Conservation (phyloP, 2,113 vertebrate species). For the Dasyornis broadbenti region DNA sequence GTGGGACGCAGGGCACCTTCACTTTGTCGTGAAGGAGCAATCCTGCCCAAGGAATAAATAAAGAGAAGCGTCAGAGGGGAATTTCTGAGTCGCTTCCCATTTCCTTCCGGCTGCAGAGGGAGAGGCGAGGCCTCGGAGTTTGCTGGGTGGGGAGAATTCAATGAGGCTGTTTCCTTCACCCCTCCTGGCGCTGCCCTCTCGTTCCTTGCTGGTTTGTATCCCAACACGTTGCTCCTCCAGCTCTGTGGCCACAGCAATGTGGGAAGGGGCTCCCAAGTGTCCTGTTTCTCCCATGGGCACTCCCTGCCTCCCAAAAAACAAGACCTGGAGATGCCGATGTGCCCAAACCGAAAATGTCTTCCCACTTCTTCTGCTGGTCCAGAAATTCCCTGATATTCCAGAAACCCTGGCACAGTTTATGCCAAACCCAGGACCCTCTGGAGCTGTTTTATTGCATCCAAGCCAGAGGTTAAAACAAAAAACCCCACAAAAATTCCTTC, state of each 20-base stretch:
- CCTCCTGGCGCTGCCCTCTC: background rate
- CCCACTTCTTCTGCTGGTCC: background rate
- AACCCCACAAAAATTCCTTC: background rate
- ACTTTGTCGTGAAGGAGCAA: background rate
- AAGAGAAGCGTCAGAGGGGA: background rate
- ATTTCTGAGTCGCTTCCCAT: background rate
- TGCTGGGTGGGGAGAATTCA: background rate
- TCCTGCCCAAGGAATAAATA: background rate
- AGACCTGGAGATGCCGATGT: background rate
- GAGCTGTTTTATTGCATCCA: background rate
- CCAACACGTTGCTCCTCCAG: background rate
- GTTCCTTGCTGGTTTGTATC: background rate
- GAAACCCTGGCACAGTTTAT: background rate
- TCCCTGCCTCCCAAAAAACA: background rate
- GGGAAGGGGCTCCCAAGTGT: background rate
- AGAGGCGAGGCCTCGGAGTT: background rate
- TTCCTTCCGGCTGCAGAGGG: background rate
- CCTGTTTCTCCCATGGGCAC: background rate
- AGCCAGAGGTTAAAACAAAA: background rate
- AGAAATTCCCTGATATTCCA: background rate
- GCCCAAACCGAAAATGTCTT: background rate
- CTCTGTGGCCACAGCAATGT: background rate
- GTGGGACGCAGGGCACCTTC: background rate
- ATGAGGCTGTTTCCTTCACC: background rate
- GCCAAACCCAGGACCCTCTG: background rate